Evolutionary conservation across 2,113 vertebrate species (phyloP), one percentile per base, ranked within the genome.

Genomic region (Cyprinodon variegatus): DNA sequence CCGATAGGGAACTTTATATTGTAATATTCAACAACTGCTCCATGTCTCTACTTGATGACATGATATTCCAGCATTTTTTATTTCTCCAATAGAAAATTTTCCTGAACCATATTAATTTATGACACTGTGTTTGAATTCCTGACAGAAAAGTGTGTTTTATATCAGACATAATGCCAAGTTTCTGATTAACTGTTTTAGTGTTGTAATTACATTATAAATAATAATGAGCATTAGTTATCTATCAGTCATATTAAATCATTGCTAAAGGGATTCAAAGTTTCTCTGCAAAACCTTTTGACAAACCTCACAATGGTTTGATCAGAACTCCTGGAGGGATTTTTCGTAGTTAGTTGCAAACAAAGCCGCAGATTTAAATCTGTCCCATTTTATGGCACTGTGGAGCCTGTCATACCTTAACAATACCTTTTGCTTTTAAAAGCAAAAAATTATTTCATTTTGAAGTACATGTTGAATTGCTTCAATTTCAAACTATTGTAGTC

Each of bases 251-350:
- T 29, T 2, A 29, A 29, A 29, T 29, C 1, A 29, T 29, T 29
- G 29, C 29, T 29, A 29, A 29, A 29, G 29, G 29, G 29, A 53
- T 17, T 53, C 8, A 53, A 53, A 53, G 17, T 53, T 37, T 63
- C 66, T 76, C 59, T 40, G 17, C 60, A 43, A 64, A 53, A 69
- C 39, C 59, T 63, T 69, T 3, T 46, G 45, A 61, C 53, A 40
- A 29, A 57, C 53, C 69, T 68, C 10, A 4, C 43, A 15, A 15
- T 70, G 15, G 48, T 65, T 76, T 40, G 14, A 46, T 73, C 11
- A 43, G 50, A 77, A 36, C 0, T 76, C 17, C 3, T n/a, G 29
- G 40, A 64, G 68, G 4, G 41, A 68, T 60, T 9, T 53, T 14
- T 57, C 2, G 12, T 61, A 11, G n/a, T 4, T 29, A 36, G 15